Percentiles rank a stretch among this genome's conserved stretches.
These are phyloP conservation scores for Agrochola macilenta DNA, from an alignment of 2,888 invertebrate genomes.

Conservation along the genomic window DNA sequence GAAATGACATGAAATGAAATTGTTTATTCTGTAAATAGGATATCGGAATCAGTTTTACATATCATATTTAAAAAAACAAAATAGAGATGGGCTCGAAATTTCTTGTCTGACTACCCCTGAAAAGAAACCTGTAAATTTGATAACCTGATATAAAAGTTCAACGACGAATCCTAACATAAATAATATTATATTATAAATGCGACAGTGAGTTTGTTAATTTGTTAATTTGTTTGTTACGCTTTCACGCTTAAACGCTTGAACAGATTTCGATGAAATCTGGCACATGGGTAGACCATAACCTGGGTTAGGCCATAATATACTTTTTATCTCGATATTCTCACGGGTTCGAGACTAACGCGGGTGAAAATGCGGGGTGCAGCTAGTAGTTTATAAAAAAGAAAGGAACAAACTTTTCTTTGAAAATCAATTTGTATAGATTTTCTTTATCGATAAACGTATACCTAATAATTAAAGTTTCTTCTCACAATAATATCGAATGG, in stretches of 20 bases:
- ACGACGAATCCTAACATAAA: background rate
- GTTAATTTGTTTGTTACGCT: too few relatives aligned
- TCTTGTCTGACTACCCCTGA: too few relatives aligned
- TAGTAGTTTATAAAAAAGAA: background rate
- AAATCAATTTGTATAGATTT: conserved; percentile 4
- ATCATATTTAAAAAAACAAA: too few relatives aligned
- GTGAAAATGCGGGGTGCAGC: too few relatives aligned
- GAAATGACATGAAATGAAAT: background rate
- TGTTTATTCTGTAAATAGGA: background rate
- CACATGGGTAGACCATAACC: too few relatives aligned
- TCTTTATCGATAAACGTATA: background rate
- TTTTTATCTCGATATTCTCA: too few relatives aligned
- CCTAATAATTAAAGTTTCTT: conserved; percentile 34
- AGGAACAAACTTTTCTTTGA: background rate
- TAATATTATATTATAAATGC: too few relatives aligned
- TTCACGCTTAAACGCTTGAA: too few relatives aligned
- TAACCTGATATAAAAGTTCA: background rate
- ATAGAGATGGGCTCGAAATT: background rate
- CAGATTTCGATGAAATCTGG: too few relatives aligned
- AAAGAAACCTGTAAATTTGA: background rate
- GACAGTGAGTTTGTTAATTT: too few relatives aligned
- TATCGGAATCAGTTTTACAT: background rate
- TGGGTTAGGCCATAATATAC: too few relatives aligned
- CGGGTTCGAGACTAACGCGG: too few relatives aligned
- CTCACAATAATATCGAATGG: conserved; percentile 48